Evolutionary conservation across 2,797 vertebrate genomes (phyloP).

Genomic region (Amazona finschi): DNA sequence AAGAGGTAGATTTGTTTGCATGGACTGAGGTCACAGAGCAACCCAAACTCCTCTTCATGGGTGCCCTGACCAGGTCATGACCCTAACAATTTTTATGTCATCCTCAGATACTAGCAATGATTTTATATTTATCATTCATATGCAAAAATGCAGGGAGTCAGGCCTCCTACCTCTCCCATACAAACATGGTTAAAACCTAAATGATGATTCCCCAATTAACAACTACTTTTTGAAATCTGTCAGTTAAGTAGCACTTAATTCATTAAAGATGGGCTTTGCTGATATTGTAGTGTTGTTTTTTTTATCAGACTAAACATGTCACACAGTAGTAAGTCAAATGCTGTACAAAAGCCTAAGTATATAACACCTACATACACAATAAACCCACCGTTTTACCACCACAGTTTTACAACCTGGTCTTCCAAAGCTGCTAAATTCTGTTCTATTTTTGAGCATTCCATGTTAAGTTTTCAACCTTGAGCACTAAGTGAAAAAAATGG

Average conservation of each 20-base stretch:
- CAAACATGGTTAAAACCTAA: neutral
- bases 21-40: neutral
- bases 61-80: slow-evolving; percentile 7
- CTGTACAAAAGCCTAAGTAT: neutral
- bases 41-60: neutral
- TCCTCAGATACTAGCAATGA: neutral
- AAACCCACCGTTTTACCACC: neutral
- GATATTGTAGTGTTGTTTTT: slow-evolving; percentile 36
- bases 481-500: slow-evolving; percentile 50
- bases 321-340: neutral
- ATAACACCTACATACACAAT: neutral
- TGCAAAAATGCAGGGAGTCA: neutral
- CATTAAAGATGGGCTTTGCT: slow-evolving; percentile 12
- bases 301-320: neutral
- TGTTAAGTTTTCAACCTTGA: slow-evolving; percentile 51
- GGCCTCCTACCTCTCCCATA: neutral
- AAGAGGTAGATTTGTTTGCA: neutral
- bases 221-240: neutral
- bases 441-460: slow-evolving; percentile 30
- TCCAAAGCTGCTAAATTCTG: slow-evolving; percentile 16
- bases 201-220: neutral
- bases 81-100: neutral
- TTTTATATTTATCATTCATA: neutral
- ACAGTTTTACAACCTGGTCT: neutral
- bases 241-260: neutral